Base-by-base conservation (phyloP, 2,797 vertebrate species). In the Basileuterus tristriatus region DNA sequence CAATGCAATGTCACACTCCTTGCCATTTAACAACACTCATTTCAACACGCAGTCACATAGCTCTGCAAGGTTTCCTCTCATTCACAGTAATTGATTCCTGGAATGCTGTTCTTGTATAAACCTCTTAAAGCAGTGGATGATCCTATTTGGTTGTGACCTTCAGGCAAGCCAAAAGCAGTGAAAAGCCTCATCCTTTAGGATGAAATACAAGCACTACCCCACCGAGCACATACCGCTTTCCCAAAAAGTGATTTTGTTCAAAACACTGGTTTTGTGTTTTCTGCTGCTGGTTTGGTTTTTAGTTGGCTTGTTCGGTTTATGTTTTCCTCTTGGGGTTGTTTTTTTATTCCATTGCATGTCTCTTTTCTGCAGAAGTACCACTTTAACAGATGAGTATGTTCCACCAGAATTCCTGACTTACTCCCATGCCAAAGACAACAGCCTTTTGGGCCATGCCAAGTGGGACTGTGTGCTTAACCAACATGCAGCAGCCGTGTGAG, bases 101-200 rank as follows among this genome's bases (percentile, higher is more conserved):
- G 72, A 93, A 94, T 21, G 74, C 74, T 43, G 32, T 77, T 83
- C 60, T 91, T 77, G 41, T 12, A 59, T 68, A 96, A 97, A 94
- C 19, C 70, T 83, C 55, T 84, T 63, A 80, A 46, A 91, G 50
- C 72, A 69, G 36, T 0, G 2, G 60, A 58, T 91, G 74, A 95
- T 92, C 83, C 72, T 74, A 29, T 71, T 60, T 65, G 55, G 71
- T 75, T 52, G 50, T 69, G 76, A 92, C 71, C 70, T 95, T 90
- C 65, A 60, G 53, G 50, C 22, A 56, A 83, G 68, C 34, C 46
- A 94, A 86, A 78, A 65, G 75, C 52, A 91, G 19, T 11, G 41
- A 67, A 81, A 87, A 5, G 9, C 59, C 67, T 89, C 77, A 53
- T 43, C 49, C 37, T 83, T 60, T 37, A 2, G 27, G 69, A 21